Conservation (phyloP, 2,797 vertebrate genomes). For the Pangasius sanitwongsei region DNA sequence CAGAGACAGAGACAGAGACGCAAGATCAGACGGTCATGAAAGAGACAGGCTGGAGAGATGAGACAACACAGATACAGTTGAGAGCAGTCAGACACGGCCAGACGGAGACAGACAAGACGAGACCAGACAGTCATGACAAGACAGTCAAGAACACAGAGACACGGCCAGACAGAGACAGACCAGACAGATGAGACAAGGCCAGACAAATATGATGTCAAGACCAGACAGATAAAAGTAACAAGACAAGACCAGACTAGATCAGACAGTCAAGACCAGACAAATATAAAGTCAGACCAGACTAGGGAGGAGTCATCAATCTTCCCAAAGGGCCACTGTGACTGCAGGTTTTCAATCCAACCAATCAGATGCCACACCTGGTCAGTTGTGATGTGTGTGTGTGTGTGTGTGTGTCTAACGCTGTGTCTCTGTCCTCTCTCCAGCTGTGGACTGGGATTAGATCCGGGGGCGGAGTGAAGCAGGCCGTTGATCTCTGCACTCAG, state of each 20-base stretch:
- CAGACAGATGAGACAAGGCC: not conserved
- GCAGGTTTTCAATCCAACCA: not conserved
- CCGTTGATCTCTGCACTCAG: constrained; percentile 93
- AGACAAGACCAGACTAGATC: not conserved
- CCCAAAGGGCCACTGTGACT: not conserved
- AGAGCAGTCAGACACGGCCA: not conserved
- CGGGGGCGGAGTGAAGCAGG: constrained; percentile 92
- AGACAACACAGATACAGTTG: not conserved
- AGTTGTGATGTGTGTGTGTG: constrained; percentile 40
- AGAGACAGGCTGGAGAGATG: not conserved
- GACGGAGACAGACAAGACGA: not conserved
- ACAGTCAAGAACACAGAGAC: not conserved
- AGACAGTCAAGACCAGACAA: not conserved
- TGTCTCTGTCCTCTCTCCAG: constrained; percentile 70
- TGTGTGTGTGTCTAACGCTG: not conserved
- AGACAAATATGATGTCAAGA: not conserved
- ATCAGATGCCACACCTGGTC: not conserved
- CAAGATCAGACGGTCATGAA: not conserved
- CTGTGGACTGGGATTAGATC: constrained; percentile 87
- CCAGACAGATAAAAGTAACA: not conserved
- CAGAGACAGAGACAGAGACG: not conserved
- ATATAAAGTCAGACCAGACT: not conserved
- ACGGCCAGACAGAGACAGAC: not conserved
- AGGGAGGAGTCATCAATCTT: not conserved
- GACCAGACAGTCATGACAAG: not conserved